A percentile compares a stretch with the other conserved stretches of the same genome.
Evolutionary conservation across 2,113 vertebrate species (phyloP).

Genomic region (Microtus richardsoni): DNA sequence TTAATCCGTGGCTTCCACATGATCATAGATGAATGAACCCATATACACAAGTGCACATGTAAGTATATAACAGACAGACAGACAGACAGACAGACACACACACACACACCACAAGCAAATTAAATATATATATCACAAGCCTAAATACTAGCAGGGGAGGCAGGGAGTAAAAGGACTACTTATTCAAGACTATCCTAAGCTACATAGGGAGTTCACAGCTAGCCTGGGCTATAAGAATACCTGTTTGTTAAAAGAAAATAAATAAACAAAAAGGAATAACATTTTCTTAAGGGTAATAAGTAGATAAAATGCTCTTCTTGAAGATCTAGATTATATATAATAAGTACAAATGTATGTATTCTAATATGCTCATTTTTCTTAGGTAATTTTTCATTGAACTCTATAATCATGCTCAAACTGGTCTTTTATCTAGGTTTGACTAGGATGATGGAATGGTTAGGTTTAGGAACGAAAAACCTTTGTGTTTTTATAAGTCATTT

Average conservation of each 20-base stretch:
- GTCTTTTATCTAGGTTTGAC: background rate
- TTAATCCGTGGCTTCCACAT: background rate
- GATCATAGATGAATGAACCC: fast-evolving
- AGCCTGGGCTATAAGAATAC: background rate
- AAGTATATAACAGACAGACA: background rate
- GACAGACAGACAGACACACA: background rate
- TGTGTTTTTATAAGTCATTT: background rate
- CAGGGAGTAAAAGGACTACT: too few species aligned
- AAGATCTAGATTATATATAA: background rate
- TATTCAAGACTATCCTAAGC: background rate
- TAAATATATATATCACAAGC: background rate
- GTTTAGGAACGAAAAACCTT: background rate
- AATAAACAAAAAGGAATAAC: background rate
- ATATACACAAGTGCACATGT: background rate
- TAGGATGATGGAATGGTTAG: background rate
- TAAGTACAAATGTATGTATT: background rate
- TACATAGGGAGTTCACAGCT: too few species aligned
- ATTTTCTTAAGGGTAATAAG: background rate
- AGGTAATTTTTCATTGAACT: background rate
- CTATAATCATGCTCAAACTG: background rate
- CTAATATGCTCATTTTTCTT: background rate
- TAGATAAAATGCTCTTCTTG: background rate
- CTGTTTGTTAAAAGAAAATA: background rate
- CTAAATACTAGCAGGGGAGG: background rate
- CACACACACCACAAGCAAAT: background rate